Base-by-base conservation (phyloP, 2,888 invertebrate genomes). In the Diaprepes abbreviatus region DNA sequence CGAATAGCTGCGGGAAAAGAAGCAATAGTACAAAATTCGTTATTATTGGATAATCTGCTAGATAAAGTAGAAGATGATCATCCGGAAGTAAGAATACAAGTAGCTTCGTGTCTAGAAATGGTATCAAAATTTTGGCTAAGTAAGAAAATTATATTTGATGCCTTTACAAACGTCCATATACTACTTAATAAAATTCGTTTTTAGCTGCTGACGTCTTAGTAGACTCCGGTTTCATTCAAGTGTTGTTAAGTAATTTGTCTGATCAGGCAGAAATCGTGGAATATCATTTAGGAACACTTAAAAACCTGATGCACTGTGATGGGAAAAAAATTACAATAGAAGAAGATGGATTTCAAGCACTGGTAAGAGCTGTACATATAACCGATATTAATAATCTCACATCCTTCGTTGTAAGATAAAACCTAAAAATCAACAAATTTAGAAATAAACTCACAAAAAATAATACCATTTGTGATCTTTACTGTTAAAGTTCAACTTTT, bases 131-230 rank as follows among this genome's bases (percentile, higher is more conserved):
- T 75, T 70, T 83, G 83, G 83, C 78, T 78, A 73, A 73, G 82
- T 83, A 74, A 57, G 54, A 28, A 38, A 45, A 45, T n/a, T n/a
- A 12, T 57, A 3, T 12, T 45, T 45, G n/a, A n/a, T n/a, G n/a
- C n/a, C n/a, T n/a, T n/a, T n/a, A n/a, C n/a, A n/a, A n/a, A n/a
- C n/a, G n/a, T n/a, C n/a, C n/a, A n/a, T n/a, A n/a, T n/a, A n/a
- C n/a, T n/a, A n/a, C n/a, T n/a, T n/a, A n/a, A n/a, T n/a, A n/a
- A n/a, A n/a, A n/a, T n/a, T n/a, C n/a, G n/a, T n/a, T 70, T 78
- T 52, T 24, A 85, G 85, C 80, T 71, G 84, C 83, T 19, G 85
- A 85, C 74, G 76, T 76, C 9, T 77, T 86, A 62, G 81, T 83
- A 16, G 77, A 78, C 1, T 75, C 74, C 38, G 83, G 82, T 24